phyloP scores from a whole-genome alignment of 1,140 invertebrate species.

The Homarus americanus region DNA sequence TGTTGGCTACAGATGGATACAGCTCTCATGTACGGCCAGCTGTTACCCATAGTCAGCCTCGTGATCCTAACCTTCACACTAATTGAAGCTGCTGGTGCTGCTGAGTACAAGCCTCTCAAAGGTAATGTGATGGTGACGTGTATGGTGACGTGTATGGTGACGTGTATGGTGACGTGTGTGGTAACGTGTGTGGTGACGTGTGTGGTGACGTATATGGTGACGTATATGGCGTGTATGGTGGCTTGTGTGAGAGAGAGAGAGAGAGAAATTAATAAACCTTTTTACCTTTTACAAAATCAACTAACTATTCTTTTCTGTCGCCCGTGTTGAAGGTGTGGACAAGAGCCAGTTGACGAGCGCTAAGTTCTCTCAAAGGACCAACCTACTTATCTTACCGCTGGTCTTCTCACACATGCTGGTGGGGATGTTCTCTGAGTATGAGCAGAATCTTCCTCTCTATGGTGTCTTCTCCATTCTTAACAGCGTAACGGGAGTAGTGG shows the following conservation, averaged over 20 bases:
- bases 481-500: slow-evolving; percentile 74
- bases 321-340: slow-evolving; percentile 73
- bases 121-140: slow-evolving; percentile 21
- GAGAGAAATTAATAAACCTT: too few species aligned
- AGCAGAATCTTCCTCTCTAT: slow-evolving; percentile 76
- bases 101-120: slow-evolving; percentile 76
- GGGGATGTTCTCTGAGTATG: slow-evolving; percentile 76
- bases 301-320: too few species aligned
- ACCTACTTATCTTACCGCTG: slow-evolving; percentile 76
- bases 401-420: slow-evolving; percentile 76
- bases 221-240: too few species aligned
- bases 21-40: slow-evolving; percentile 73
- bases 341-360: slow-evolving; percentile 60
- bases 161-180: too few species aligned
- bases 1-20: slow-evolving; percentile 77
- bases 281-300: background rate
- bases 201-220: too few species aligned
- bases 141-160: too few species aligned
- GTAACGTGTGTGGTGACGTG: too few species aligned
- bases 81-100: slow-evolving; percentile 77
- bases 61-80: slow-evolving; percentile 76
- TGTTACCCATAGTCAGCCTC: slow-evolving; percentile 75
- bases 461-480: slow-evolving; percentile 77
- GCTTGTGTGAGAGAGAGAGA: too few species aligned
- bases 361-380: slow-evolving; percentile 77